Evolutionary conservation across 2,797 vertebrate genomes (phyloP).

Genomic region (Antrozous pallidus): DNA sequence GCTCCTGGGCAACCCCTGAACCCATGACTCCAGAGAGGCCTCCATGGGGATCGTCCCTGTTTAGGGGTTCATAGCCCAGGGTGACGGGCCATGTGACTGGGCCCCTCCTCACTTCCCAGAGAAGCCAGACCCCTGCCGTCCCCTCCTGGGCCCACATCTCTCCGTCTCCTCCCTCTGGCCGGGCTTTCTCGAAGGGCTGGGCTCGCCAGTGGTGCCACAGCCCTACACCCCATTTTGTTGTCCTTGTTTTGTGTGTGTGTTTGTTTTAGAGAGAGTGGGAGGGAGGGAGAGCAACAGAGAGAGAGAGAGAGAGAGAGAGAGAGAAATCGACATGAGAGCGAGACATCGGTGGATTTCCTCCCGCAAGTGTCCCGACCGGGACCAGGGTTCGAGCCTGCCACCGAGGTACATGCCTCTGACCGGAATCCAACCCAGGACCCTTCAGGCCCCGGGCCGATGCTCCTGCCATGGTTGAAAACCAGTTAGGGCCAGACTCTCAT

Average conservation of each 20-base stretch:
- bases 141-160: fast-evolving
- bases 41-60: neutral
- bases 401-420: no score
- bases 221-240: neutral
- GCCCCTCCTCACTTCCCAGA: neutral
- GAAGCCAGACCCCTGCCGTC: neutral
- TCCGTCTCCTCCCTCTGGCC: neutral
- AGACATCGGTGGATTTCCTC: no score
- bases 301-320: no score
- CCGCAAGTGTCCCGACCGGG: no score
- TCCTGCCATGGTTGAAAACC: no score
- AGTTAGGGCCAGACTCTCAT: fast-evolving
- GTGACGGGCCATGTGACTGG: neutral
- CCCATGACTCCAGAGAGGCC: neutral
- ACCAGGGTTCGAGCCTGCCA: no score
- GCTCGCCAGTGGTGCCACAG: neutral
- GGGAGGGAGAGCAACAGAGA: no score
- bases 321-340: no score
- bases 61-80: neutral
- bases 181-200: neutral
- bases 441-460: no score
- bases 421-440: no score
- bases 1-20: neutral
- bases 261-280: no score
- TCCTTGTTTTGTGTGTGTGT: no score